phyloP scores from a whole-genome alignment of 2,888 invertebrate species.

The Xestia xanthographa region DNA sequence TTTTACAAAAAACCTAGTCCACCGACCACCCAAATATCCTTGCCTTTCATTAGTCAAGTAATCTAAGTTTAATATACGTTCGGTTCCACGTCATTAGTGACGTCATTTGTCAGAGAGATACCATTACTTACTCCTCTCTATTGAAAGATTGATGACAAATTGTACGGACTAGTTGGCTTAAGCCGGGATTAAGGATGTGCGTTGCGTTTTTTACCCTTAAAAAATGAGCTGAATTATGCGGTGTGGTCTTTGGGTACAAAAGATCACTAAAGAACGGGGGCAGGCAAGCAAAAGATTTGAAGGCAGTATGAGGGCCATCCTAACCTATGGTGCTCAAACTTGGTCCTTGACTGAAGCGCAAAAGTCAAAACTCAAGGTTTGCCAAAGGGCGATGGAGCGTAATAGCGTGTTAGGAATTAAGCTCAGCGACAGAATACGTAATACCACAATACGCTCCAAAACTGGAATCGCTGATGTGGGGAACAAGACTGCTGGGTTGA shows the following conservation, averaged over 20 bases:
- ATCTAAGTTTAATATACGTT: slow-evolving; percentile 65
- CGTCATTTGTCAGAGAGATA: slow-evolving; percentile 67
- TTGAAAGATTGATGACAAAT: slow-evolving; percentile 69
- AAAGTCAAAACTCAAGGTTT: no score
- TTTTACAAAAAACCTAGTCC: slow-evolving; percentile 15
- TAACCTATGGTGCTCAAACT: no score
- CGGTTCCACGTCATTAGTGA: slow-evolving; percentile 66
- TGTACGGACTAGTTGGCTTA: slow-evolving; percentile 45
- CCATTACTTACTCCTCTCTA: slow-evolving; percentile 57
- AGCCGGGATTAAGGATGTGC: slow-evolving; percentile 56
- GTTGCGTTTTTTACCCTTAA: slow-evolving; percentile 60
- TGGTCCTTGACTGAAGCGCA: no score
- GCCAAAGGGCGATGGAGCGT: no score
- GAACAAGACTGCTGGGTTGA: no score
- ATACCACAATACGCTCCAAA: no score
- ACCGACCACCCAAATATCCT: slow-evolving; percentile 62
- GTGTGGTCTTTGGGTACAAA: slow-evolving; percentile 37
- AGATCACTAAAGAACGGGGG: background rate
- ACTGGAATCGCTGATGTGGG: no score
- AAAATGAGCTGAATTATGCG: slow-evolving; percentile 24
- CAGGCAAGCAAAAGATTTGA: no score
- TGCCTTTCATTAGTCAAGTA: slow-evolving; percentile 54
- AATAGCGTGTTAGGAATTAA: no score
- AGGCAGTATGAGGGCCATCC: no score
- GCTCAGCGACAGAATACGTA: no score